Base-by-base conservation (phyloP, 2,888 invertebrate genomes). In the Chironomus riparius region DNA sequence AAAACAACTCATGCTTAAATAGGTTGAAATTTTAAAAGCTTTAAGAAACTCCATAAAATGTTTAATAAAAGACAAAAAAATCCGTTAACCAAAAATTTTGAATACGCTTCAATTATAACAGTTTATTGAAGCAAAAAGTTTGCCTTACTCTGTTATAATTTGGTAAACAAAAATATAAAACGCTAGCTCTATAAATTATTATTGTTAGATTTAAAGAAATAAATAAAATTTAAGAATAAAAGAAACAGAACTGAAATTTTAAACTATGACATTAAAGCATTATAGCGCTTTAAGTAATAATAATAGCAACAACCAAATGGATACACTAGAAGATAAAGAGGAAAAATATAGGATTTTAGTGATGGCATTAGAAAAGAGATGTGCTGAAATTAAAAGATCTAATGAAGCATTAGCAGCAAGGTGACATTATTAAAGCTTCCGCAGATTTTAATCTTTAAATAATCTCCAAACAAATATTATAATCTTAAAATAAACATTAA, bases 401-500 rank as follows among this genome's bases (percentile, higher is more conserved):
- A 74, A 74, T 24, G 68, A 74, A 47, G 62, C 62, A n/a, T 22
- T 74, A 10, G 65, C 74, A 13, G 65, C 68, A 22, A 61, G 74
- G 74, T 74, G n/a, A n/a, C n/a, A n/a, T n/a, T n/a, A 74, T 2
- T 24, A 3, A 22, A 24, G n/a, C n/a, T n/a, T n/a, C n/a, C n/a
- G n/a, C n/a, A n/a, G n/a, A 65, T 47, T 0, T 7, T 38, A 47
- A 47, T 47, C 12, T 28, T 62, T 15, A 62, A 2, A 65, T 18
- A 21, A 18, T 62, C 18, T 62, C 5, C 3, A 21, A 62, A 62
- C n/a, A n/a, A n/a, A n/a, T n/a, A n/a, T n/a, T n/a, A n/a, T n/a
- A n/a, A n/a, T 62, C 4, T 48, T 1, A 50, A 7, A 50, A n/a
- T 50, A 15, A 13, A 21, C n/a, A 70, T 10, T 4, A n/a, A n/a